Evolutionary conservation across 2,888 invertebrate genomes (phyloP), one percentile per base, ranked within the genome.

Genomic region (Hyppa rectilinea): DNA sequence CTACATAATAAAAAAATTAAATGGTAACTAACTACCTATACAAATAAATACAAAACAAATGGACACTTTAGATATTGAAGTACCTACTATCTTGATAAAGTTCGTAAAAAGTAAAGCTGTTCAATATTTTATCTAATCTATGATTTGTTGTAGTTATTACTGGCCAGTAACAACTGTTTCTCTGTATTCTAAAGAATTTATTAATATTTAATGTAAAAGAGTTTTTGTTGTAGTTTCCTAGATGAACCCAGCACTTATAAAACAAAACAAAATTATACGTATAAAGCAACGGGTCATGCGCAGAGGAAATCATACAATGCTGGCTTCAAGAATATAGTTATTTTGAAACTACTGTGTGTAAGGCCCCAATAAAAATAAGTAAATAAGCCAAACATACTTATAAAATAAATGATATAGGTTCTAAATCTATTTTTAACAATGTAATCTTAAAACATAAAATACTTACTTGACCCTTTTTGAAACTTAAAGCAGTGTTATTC

Each of bases 401-500:
- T 9, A 4, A 58, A 49, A 36, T 36, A n/a, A 1, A 3, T 23
- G 4, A 1, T 31, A 23, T 20, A 29, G 9, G 34, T 23, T 36
- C 23, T 20, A n/a, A 56, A 34, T 71, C 26, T 34, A 45, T 45
- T 23, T 45, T 2, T 1, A n/a, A 52, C 3, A 17, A 10, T 45
- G 17, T 38, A 7, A 69, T 45, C 31, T 69, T 12, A 10, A 10
- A 20, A 45, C 20, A 59, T 53, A 47, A 59, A 71, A 43, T 47
- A 92, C 94, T 92, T 88, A 95, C 95, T 71, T 89, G 87, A 80
- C 91, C 90, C 75, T 92, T 92, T 86, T 92, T 90, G 85, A 92
- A 95, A 78, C 87, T 87, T 76, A 95, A 82, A 7, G 92, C 93
- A 70, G 92, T 92, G 72, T 89, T 91, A 83, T 94, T 93, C 6